Percentiles rank a stretch among this genome's conserved stretches.
Conservation (phyloP, 2,797 vertebrate species). For the Pipistrellus kuhlii region DNA sequence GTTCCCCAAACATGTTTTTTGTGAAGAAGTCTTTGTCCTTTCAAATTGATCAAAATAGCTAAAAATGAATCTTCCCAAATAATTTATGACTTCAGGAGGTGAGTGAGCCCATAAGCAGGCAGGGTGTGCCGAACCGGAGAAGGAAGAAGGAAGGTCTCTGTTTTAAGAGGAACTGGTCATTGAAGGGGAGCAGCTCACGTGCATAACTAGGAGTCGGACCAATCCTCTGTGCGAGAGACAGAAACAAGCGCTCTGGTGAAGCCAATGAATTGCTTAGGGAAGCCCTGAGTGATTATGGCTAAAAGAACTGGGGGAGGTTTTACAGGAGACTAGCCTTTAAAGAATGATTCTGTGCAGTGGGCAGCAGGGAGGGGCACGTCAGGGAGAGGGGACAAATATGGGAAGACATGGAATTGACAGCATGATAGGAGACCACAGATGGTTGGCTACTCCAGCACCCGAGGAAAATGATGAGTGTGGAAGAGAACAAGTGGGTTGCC, state of each 20-base stretch:
- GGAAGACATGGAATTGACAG: fast-evolving
- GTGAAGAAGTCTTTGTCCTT: neutral
- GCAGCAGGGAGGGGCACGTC: neutral
- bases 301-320: neutral
- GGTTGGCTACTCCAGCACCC: neutral
- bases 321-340: neutral
- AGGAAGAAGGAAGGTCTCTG: neutral
- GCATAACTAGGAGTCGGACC: neutral
- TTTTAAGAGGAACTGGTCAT: neutral
- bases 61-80: neutral
- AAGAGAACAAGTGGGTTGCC: neutral
- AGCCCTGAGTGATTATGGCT: neutral
- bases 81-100: neutral
- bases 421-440: fast-evolving
- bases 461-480: neutral
- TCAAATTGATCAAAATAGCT: neutral
- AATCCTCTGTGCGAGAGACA: neutral
- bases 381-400: neutral
- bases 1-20: neutral
- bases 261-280: neutral
- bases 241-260: neutral
- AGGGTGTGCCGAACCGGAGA: neutral
- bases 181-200: neutral
- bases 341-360: neutral
- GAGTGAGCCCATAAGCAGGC: neutral